phyloP scores from a whole-genome alignment of 2,113 vertebrate species.

The Hucho hucho region DNA sequence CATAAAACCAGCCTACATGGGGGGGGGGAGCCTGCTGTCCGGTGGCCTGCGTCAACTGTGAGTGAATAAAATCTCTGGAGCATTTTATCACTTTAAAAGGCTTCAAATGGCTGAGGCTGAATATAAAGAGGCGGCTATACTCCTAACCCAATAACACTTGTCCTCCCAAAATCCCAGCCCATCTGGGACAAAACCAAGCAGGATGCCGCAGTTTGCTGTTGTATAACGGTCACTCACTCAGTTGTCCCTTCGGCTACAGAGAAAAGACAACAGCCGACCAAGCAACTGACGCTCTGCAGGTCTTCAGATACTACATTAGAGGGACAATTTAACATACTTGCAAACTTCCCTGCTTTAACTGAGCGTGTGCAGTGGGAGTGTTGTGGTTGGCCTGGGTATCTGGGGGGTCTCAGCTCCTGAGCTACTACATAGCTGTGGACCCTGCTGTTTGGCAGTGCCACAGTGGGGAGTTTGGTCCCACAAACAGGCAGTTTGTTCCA shows the following conservation, averaged over 20 bases:
- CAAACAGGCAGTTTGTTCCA: neutral
- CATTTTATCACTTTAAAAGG: neutral
- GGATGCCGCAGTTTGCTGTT: conserved; percentile 40
- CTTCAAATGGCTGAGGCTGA: neutral
- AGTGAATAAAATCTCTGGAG: neutral
- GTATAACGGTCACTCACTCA: conserved; percentile 35
- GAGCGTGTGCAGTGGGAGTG: too few species aligned
- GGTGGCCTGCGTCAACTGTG: neutral
- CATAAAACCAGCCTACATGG: neutral
- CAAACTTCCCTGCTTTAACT: too few species aligned
- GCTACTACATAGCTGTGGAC: too few species aligned
- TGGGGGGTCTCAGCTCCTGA: too few species aligned
- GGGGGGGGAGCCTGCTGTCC: neutral
- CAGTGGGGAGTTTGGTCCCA: neutral
- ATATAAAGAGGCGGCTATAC: too few species aligned
- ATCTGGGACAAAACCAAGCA: neutral
- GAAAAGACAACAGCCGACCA: too few species aligned
- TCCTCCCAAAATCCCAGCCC: neutral
- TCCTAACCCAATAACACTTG: neutral
- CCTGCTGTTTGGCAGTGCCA: too few species aligned
- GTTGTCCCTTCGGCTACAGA: too few species aligned
- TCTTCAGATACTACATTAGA: neutral
- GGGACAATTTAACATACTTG: neutral
- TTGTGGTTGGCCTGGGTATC: too few species aligned
- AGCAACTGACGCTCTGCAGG: neutral